Conservation (phyloP, 2,113 vertebrate genomes). For the Bufo gargarizans region DNA sequence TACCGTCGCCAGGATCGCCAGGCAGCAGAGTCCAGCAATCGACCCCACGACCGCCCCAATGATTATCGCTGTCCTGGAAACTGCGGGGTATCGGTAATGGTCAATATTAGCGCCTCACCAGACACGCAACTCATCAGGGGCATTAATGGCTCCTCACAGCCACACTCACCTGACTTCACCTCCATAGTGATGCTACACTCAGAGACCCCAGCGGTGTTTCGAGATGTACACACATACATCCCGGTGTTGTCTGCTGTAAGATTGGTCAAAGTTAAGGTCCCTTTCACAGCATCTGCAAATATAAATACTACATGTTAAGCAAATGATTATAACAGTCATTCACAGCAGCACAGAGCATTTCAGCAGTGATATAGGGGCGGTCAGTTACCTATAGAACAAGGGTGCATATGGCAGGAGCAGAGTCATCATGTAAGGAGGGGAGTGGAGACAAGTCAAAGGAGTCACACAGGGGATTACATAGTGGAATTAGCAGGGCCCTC, state of each 20-base stretch:
- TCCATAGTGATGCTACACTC: slow-evolving; percentile 81
- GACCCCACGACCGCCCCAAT: slow-evolving; percentile 81
- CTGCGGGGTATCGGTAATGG: slow-evolving; percentile 65
- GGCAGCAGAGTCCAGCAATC: slow-evolving; percentile 73
- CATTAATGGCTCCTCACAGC: not conserved
- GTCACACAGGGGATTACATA: no score
- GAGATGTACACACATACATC: slow-evolving; percentile 80
- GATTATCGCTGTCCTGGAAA: slow-evolving; percentile 73
- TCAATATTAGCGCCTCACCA: not conserved
- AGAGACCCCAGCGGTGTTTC: slow-evolving; percentile 74
- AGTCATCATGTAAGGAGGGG: not conserved
- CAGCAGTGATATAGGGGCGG: not conserved
- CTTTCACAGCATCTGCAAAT: slow-evolving; percentile 73
- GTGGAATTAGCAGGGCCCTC: no score
- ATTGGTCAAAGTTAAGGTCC: slow-evolving; percentile 80
- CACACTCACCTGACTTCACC: slow-evolving; percentile 77
- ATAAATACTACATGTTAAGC: not conserved
- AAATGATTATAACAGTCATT: not conserved
- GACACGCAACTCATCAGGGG: not conserved
- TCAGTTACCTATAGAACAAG: not conserved
- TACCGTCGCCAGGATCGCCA: slow-evolving; percentile 70
- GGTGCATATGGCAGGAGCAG: not conserved
- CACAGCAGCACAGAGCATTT: not conserved
- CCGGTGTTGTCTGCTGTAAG: slow-evolving; percentile 83
- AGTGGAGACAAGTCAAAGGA: not conserved